Percentiles rank a stretch among this genome's conserved stretches.
Conservation (phyloP, 1,140 invertebrate species). For the Copidosoma floridanum region DNA sequence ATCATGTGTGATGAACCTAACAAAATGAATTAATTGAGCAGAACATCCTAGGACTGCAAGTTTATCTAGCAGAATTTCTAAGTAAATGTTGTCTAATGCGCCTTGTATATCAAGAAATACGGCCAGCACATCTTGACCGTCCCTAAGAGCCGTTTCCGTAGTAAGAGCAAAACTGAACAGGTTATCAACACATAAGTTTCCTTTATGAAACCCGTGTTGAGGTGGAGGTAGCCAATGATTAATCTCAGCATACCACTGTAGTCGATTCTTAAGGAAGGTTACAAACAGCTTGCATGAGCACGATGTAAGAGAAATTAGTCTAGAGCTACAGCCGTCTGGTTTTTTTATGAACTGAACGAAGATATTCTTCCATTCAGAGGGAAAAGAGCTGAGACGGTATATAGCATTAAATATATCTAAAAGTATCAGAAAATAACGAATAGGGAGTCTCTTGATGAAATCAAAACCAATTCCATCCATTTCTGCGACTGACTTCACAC, state of each 20-base stretch:
- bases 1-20: not conserved
- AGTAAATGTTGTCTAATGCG: too few species aligned
- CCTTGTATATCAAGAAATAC: not conserved
- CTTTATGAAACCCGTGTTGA: constrained; percentile 21
- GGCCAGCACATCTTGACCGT: not conserved
- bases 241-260: constrained; percentile 19
- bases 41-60: not conserved
- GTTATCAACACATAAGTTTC: constrained; percentile 11
- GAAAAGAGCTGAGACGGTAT: not conserved
- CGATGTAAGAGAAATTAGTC: constrained; percentile 18
- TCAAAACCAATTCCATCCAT: not conserved
- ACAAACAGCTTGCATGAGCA: constrained; percentile 22
- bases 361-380: constrained; percentile 1
- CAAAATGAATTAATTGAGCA: not conserved
- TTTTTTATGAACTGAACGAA: constrained; percentile 16
- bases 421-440: not conserved
- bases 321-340: not conserved
- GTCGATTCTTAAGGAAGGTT: constrained; percentile 14
- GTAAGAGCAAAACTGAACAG: not conserved
- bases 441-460: not conserved
- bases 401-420: not conserved
- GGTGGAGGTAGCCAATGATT: not conserved
- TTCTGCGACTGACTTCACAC: not conserved
- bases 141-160: not conserved
- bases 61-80: not conserved